A percentile compares a stretch with the other conserved stretches of the same genome.
Conservation (phyloP, 1,140 invertebrate genomes). For the Oreohelix idahoensis region DNA sequence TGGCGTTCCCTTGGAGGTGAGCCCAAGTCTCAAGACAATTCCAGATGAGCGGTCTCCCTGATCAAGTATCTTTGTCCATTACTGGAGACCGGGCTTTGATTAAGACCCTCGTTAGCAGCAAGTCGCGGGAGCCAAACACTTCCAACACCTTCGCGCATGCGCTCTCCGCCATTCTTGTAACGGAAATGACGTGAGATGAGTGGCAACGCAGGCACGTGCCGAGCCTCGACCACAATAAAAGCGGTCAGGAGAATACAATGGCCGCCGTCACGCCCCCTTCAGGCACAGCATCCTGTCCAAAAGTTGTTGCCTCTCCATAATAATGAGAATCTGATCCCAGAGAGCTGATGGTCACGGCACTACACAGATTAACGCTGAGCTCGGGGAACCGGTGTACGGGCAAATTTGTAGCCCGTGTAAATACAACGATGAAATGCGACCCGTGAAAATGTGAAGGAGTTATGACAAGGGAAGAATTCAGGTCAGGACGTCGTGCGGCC, state of each 20-base stretch:
- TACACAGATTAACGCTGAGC: not conserved
- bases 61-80: conserved; percentile 17
- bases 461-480: conserved; percentile 10
- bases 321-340: conserved; percentile 4
- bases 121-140: not conserved
- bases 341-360: not conserved
- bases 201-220: not conserved
- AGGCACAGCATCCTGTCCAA: not conserved
- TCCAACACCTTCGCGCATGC: conserved; percentile 6
- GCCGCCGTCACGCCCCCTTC: conserved; percentile 6
- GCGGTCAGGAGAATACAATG: conserved; percentile 1
- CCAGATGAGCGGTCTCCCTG: conserved; percentile 1
- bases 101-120: conserved; percentile 5
- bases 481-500: not conserved
- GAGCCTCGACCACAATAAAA: not conserved
- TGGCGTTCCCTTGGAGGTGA: not conserved
- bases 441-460: not conserved
- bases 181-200: conserved; percentile 6
- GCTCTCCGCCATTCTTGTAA: conserved; percentile 8
- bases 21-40: not conserved
- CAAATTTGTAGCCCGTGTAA: conserved; percentile 8
- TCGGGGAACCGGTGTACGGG: not conserved
- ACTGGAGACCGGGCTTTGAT: not conserved
- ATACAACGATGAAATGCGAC: not conserved
- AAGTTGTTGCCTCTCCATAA: not conserved